phyloP scores from a whole-genome alignment of 2,797 vertebrate species.

The Thalassophryne amazonica region DNA sequence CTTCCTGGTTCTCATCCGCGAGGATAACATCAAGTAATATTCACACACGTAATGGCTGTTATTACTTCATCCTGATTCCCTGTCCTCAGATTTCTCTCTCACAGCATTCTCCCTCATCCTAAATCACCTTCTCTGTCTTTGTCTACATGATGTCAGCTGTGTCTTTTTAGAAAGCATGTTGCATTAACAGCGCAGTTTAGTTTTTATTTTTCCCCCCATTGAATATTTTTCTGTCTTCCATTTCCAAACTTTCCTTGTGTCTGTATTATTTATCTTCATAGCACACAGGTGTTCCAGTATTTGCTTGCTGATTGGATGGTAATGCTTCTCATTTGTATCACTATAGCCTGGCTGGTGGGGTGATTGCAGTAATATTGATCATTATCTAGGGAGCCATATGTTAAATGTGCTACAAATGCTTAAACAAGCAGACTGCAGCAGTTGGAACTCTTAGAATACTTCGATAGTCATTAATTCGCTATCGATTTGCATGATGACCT shows the following conservation, averaged over 20 bases:
- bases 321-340: slow-evolving; percentile 67
- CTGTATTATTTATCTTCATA: slow-evolving; percentile 30
- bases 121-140: slow-evolving; percentile 12
- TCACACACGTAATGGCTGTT: slow-evolving; percentile 16
- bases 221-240: neutral
- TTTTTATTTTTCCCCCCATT: slow-evolving; percentile 2
- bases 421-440: slow-evolving; percentile 20
- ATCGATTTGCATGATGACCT: slow-evolving; percentile 42
- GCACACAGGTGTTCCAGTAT: slow-evolving; percentile 32
- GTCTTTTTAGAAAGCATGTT: slow-evolving; percentile 2
- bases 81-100: slow-evolving; percentile 17
- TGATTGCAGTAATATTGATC: slow-evolving; percentile 49
- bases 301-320: slow-evolving; percentile 48
- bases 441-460: slow-evolving; percentile 19
- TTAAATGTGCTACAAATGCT: slow-evolving; percentile 45
- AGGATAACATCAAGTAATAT: slow-evolving; percentile 95
- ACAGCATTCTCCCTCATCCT: neutral
- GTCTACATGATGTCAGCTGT: neutral
- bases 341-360: slow-evolving; percentile 40
- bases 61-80: slow-evolving; percentile 1
- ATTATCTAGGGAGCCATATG: slow-evolving; percentile 37
- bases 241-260: neutral
- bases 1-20: slow-evolving; percentile 94
- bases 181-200: neutral
- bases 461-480: slow-evolving; percentile 51